Evolutionary conservation across 2,888 invertebrate genomes (phyloP), one percentile per base, ranked within the genome.

Genomic region (Cyrtodaria siliqua): DNA sequence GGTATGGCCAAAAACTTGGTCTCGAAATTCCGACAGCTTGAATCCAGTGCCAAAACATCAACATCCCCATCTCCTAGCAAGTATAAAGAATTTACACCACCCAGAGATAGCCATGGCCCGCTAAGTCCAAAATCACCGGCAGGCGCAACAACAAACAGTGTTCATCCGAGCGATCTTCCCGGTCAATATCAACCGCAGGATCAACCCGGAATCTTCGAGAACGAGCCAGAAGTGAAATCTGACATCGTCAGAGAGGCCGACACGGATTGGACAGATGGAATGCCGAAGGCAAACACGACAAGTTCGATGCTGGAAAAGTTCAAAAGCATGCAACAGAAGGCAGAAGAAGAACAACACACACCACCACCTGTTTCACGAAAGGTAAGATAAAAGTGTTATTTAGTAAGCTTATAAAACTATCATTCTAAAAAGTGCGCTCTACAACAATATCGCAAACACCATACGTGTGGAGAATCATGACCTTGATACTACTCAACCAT

Each of bases 11-110:
- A 95, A 83, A 94, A 94, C 92, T 95, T 98, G 86, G 95, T 97
- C 70, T 96, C 96, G 91, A 95, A 95, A 90, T 98, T 98, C 93
- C 98, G 98, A 93, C 96, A 96, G 73, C 95, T 98, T 94, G 96
- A 96, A 79, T 82, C 79, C 20, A 85, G 83, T 73, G 80, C 82
- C 76, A 84, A 84, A 56, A 69, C 67, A 26, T 79, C 84, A 40
- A 85, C 85, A 24, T 79, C 86, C 0, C 64, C 84, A n/a, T 79
- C 86, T 12, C 87, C 85, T 23, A n/a, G n/a, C n/a, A 84, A 78
- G 66, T 83, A 73, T 44, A 90, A 89, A 72, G 89, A 90, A 70
- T 89, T 90, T 67, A 90, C 90, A 2, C 90, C 89, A 26, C 89
- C 90, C 1, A 66, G 89, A 38, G 89, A 89, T 24, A 61, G 73